Percentiles rank a stretch among this genome's conserved stretches.
These are phyloP conservation scores for Teleogryllus occipitalis DNA, from an alignment of 1,140 invertebrate genomes.

Conservation along the genomic window DNA sequence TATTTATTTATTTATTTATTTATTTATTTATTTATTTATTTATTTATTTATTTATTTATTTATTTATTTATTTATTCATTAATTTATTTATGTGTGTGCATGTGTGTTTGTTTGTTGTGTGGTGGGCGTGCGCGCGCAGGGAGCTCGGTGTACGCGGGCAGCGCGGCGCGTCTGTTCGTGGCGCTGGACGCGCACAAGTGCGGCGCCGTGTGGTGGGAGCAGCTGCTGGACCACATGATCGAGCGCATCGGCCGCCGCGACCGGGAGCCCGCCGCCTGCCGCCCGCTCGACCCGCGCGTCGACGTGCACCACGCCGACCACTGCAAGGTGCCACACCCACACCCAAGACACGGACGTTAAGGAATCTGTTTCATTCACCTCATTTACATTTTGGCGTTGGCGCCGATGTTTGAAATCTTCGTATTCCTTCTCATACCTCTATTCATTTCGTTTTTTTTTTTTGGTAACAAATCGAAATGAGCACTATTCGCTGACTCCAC, in stretches of 20 bases:
- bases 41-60: neutral
- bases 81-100: neutral
- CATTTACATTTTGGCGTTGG: no score
- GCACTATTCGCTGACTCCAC: no score
- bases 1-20: neutral
- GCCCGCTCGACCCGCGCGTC: neutral
- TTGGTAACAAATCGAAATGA: no score
- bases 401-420: no score
- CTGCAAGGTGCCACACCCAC: neutral
- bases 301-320: constrained; percentile 3
- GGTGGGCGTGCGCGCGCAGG: constrained; percentile 13
- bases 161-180: constrained; percentile 4
- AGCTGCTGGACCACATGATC: constrained; percentile 17
- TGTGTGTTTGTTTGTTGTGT: no score
- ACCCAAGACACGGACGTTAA: no score
- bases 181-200: neutral
- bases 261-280: neutral
- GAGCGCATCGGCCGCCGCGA: constrained; percentile 10
- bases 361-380: no score
- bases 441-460: no score
- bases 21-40: neutral
- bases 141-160: neutral
- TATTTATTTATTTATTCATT: neutral
- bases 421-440: no score
- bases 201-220: constrained; percentile 19